A percentile compares a stretch with the other conserved stretches of the same genome.
Conservation (phyloP, 1,140 invertebrate genomes). For the Whitmania pigra region DNA sequence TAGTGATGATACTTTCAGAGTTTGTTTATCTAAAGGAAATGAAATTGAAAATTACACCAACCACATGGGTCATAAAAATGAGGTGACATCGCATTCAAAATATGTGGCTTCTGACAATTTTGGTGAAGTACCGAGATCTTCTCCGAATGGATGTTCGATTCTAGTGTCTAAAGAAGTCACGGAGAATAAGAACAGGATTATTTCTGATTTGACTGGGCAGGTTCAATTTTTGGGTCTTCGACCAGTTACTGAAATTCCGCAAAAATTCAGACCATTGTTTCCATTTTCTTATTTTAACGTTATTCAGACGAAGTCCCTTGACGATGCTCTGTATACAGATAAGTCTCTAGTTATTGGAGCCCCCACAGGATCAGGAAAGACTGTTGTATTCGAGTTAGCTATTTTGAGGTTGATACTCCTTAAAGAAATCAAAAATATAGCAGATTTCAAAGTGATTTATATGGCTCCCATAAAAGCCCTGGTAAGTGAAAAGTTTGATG, state of each 20-base stretch:
- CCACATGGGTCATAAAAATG: too few relatives aligned
- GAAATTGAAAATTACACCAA: too few relatives aligned
- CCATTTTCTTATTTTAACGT: conserved; percentile 56
- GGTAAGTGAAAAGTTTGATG: conserved; percentile 55
- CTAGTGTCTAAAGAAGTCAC: too few relatives aligned
- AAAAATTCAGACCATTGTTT: conserved; percentile 50
- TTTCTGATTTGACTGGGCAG: too few relatives aligned
- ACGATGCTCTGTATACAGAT: conserved; percentile 53
- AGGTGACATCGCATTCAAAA: too few relatives aligned
- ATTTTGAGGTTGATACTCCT: conserved; percentile 51
- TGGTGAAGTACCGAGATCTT: too few relatives aligned
- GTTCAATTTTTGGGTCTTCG: neutral
- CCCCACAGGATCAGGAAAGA: conserved; percentile 70
- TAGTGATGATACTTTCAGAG: too few relatives aligned
- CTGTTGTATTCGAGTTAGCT: conserved; percentile 65
- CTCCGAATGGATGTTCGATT: too few relatives aligned
- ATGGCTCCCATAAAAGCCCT: conserved; percentile 67
- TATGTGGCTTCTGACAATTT: too few relatives aligned
- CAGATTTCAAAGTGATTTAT: conserved; percentile 36
- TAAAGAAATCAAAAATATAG: neutral
- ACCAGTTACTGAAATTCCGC: conserved; percentile 26
- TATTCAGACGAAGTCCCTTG: conserved; percentile 57
- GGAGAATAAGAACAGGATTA: too few relatives aligned
- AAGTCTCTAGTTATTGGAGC: conserved; percentile 59
- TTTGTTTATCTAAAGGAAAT: too few relatives aligned